Conservation (phyloP, 2,113 vertebrate genomes). For the Laticauda colubrina region DNA sequence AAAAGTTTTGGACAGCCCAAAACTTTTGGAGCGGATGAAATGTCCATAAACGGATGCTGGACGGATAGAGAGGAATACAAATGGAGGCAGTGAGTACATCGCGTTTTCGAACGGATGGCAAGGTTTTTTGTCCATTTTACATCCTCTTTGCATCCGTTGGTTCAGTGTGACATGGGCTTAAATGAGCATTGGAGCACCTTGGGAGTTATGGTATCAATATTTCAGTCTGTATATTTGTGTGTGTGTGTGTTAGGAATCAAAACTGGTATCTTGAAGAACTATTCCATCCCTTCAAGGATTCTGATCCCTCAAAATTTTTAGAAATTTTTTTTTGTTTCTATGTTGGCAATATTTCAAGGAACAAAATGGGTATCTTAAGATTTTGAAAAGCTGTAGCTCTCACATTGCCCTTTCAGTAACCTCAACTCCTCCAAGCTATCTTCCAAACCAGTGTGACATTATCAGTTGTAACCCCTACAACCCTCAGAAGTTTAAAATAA, state of each 20-base stretch:
- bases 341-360: background rate
- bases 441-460: background rate
- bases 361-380: background rate
- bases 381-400: background rate
- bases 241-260: background rate
- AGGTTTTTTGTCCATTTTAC: too few relatives aligned
- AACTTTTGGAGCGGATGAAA: too few relatives aligned
- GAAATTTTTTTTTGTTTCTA: background rate
- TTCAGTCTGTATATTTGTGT: background rate
- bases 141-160: too few relatives aligned
- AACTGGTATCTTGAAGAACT: background rate
- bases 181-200: background rate
- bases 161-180: too few relatives aligned
- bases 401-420: background rate
- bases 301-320: background rate
- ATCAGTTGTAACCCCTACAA: background rate
- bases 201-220: background rate
- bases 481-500: background rate
- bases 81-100: too few relatives aligned
- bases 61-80: too few relatives aligned
- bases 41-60: too few relatives aligned
- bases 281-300: background rate
- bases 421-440: background rate
- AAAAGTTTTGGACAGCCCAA: too few relatives aligned
- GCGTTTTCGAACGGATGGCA: too few relatives aligned